Evolutionary conservation across 2,113 vertebrate species (phyloP).

Genomic region (Zosterops lateralis): DNA sequence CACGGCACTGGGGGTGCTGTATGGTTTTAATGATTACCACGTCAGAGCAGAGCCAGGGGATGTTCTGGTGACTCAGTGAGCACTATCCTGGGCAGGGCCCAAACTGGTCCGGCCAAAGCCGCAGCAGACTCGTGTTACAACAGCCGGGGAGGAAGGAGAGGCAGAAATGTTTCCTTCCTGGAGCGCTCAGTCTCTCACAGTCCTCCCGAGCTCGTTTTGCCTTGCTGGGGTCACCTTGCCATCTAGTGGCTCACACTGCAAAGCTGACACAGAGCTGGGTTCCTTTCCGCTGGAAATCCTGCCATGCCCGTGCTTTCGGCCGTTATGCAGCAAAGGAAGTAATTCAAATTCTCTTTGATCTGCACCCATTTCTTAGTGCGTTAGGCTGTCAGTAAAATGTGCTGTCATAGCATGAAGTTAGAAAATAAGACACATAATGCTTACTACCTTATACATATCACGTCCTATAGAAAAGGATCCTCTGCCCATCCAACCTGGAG

Average conservation of each 20-base stretch:
- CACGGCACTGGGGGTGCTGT: too few species aligned
- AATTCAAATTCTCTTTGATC: background rate
- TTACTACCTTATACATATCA: background rate
- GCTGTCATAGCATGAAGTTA: background rate
- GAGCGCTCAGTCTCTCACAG: accelerated
- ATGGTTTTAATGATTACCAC: background rate
- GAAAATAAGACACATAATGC: background rate
- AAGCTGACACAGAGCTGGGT: background rate
- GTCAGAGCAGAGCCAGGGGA: background rate
- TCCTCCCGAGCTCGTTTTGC: accelerated
- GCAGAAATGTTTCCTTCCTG: background rate
- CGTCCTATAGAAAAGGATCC: background rate
- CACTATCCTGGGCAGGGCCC: background rate
- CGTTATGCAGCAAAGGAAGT: accelerated
- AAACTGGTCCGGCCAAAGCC: background rate
- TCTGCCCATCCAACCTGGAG: background rate
- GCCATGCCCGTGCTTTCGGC: background rate
- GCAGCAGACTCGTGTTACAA: background rate
- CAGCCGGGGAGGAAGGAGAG: background rate
- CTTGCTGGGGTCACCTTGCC: conserved; percentile 11
- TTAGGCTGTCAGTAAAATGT: background rate
- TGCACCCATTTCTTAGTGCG: background rate
- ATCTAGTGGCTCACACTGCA: background rate
- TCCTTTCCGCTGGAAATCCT: background rate
- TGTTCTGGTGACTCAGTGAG: background rate